Evolutionary conservation across 2,113 vertebrate genomes (phyloP), one percentile per base, ranked within the genome.

Genomic region (Anolis carolinensis): DNA sequence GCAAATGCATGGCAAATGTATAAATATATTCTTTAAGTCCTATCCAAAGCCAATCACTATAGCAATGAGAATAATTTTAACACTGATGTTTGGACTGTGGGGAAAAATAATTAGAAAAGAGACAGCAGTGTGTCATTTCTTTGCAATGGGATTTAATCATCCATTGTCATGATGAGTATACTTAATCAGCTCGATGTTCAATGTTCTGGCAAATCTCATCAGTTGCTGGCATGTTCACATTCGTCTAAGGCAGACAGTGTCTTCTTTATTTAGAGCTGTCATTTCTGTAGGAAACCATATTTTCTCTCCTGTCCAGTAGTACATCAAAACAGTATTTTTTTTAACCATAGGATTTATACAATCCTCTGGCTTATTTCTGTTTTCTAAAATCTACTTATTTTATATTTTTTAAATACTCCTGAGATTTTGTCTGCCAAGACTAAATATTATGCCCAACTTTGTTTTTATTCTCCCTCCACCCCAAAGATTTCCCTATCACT

Each of bases 111-210:
- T 11, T 23, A 50, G 62, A 34, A n/a, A 63, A 91, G 65, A 30
- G 62, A 73, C 81, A 50, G 88, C 52, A 86, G 30, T 83, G 81
- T 78, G 93, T 90, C 90, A 85, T 83, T 87, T 89, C 88, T 90
- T 76, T 89, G 62, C 81, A 82, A 77, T 84, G 89, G 77, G 79
- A 83, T 62, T 82, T 90, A 1, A 72, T 84, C 73, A 89, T 92
- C 89, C 5, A n/a, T 79, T 91, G 76, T 89, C 89, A 82, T 89
- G 91, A 91, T 92, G 89, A 81, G 87, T 79, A 92, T 91, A 44
- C 39, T 44, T 44, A 92, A 93, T 94, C 84, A 91, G 92, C 87
- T 83, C 83, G 86, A 89, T 86, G 79, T 88, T 92, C 92, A 91
- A 77, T n/a, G 4, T 89, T 89, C 90, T 94, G 88, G 89, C 86